Evolutionary conservation across 2,113 vertebrate species (phyloP).

Genomic region (Festucalex cinctus): DNA sequence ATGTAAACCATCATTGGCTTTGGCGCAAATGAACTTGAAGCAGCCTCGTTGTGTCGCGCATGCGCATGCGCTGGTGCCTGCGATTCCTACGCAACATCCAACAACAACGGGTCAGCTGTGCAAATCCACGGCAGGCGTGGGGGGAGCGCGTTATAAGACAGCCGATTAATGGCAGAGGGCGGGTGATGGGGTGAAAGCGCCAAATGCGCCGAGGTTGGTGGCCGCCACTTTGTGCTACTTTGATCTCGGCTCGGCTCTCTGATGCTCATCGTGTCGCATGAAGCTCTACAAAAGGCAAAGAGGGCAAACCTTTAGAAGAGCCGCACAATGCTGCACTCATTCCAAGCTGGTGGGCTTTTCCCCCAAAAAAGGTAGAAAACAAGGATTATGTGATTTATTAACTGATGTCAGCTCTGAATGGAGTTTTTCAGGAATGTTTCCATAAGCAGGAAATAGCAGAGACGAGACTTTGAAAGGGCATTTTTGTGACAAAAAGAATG

Average conservation of each 20-base stretch:
- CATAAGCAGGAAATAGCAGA: constrained; percentile 56
- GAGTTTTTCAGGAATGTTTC: constrained; percentile 55
- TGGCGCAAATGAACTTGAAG: constrained; percentile 63
- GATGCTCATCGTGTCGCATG: constrained; percentile 31
- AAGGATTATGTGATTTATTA: constrained; percentile 68
- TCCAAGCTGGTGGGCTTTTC: constrained; percentile 25
- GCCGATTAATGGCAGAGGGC: constrained; percentile 63
- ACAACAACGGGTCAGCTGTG: constrained; percentile 65
- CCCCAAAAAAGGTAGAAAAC: constrained; percentile 51
- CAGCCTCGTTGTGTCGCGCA: constrained; percentile 35
- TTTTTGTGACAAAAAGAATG: constrained; percentile 57
- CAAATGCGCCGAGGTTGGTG: constrained; percentile 40
- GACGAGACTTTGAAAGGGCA: constrained; percentile 51
- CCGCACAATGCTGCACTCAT: constrained; percentile 59
- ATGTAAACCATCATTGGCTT: constrained; percentile 53
- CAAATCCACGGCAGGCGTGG: constrained; percentile 57
- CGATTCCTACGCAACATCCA: constrained; percentile 60
- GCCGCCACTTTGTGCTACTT: constrained; percentile 47
- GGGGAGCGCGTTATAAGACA: constrained; percentile 32
- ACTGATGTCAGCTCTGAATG: constrained; percentile 52
- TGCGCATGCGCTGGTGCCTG: constrained; percentile 12
- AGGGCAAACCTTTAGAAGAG: constrained; percentile 38
- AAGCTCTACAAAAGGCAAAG: constrained; percentile 40
- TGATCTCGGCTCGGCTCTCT: constrained; percentile 51
- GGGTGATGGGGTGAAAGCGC: constrained; percentile 67